Percentiles rank a stretch among this genome's conserved stretches.
phyloP scores from a whole-genome alignment of 2,888 invertebrate genomes.

The Lochmaea crataegi region DNA sequence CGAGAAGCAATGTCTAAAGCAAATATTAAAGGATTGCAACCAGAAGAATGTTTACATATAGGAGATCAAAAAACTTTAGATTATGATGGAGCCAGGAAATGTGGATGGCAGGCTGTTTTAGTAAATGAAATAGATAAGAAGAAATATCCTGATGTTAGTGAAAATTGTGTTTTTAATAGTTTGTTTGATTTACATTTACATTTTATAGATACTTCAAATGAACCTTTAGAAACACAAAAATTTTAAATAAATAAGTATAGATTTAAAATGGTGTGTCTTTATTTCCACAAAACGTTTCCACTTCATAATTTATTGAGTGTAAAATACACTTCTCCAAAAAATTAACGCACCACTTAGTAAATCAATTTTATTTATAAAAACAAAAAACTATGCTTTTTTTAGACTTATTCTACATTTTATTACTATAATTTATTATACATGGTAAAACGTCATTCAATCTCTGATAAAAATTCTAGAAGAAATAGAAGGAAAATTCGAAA shows the following conservation, averaged over 20 bases:
- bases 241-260: constrained; percentile 2
- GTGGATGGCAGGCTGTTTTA: constrained; percentile 80
- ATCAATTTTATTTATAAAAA: too few species aligned
- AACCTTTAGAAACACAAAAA: constrained; percentile 46
- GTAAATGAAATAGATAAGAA: constrained; percentile 62
- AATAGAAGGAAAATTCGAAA: too few species aligned
- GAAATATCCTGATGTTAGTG: constrained; percentile 64
- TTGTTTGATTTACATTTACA: constrained; percentile 68
- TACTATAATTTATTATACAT: too few species aligned
- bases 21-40: constrained; percentile 63
- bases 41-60: constrained; percentile 81
- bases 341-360: too few species aligned
- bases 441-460: too few species aligned
- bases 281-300: too few species aligned
- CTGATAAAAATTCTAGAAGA: too few species aligned
- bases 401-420: too few species aligned
- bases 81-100: constrained; percentile 79
- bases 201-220: constrained; percentile 51
- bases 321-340: too few species aligned
- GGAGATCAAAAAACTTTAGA: constrained; percentile 84
- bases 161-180: constrained; percentile 65
- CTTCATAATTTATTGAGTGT: too few species aligned
- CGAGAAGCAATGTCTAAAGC: constrained; percentile 69
- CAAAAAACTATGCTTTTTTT: too few species aligned
- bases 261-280: too few species aligned